Evolutionary conservation across 2,888 invertebrate genomes (phyloP), one percentile per base, ranked within the genome.

Genomic region (Amphipoea lucens): DNA sequence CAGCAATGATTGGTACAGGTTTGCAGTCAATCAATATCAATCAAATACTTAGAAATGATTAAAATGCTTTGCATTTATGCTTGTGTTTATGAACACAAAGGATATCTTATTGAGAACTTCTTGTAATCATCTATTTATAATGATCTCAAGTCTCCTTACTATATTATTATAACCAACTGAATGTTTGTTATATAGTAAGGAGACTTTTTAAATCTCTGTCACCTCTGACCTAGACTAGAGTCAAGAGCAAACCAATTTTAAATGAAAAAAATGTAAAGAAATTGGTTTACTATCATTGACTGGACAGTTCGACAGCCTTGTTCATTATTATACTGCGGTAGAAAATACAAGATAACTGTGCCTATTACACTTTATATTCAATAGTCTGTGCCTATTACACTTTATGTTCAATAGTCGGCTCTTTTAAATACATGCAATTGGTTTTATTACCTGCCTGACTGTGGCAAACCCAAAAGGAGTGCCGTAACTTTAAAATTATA

Each of bases 11-110:
- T 81, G 69, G 69, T 75, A 63, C 36, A 66, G 77, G 62, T 81
- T 82, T 81, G 66, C 62, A 74, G 42, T 67, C 51, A 83, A 78
- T 78, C 57, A 78, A 62, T 83, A 66, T 73, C 65, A 72, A 75
- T 81, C n/a, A 76, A 67, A 6, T 74, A 78, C n/a, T 48, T 76
- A 62, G 1, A 45, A 54, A 73, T 73, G 4, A 72, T 72, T 66
- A 36, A 66, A 72, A 80, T 80, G 69, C 70, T 77, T 60, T 74
- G 72, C 48, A 74, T 67, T 84, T 48, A 67, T 40, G 36, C 48
- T 81, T 84, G 57, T 71, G n/a, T 45, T 70, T 57, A 51, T 14
- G 29, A 82, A 40, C 51, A 81, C 40, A 81, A 81, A 76, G 51
- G 7, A 67, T 29, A 42, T 23, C 1, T 2, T 36, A 45, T 29